Evolutionary conservation across 2,797 vertebrate species (phyloP).

Genomic region (Sebastes jordani): DNA sequence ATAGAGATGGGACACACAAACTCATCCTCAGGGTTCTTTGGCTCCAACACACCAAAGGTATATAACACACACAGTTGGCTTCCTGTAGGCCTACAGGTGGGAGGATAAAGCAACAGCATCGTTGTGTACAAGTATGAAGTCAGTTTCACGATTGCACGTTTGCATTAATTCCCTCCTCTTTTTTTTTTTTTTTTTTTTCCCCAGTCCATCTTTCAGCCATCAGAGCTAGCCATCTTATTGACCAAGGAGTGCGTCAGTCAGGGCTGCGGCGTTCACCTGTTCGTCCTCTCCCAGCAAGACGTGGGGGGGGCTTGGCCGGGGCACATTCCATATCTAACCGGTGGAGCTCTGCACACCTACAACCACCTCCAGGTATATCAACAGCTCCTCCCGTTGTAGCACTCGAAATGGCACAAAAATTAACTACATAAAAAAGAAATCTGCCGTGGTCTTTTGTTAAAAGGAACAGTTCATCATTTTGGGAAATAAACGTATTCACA

Average conservation of each 20-base stretch:
- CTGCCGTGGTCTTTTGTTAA: background rate
- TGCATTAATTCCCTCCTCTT: background rate
- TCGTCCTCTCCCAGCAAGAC: conserved; percentile 78
- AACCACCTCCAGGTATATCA: conserved; percentile 78
- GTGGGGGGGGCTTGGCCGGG: conserved; percentile 84
- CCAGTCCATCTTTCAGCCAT: conserved; percentile 83
- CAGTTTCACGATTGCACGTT: background rate
- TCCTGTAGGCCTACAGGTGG: background rate
- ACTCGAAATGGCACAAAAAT: background rate
- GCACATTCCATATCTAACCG: conserved; percentile 80
- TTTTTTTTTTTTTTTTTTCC: background rate
- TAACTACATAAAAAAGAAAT: background rate
- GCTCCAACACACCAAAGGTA: conserved; percentile 79
- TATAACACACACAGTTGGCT: background rate
- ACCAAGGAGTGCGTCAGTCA: conserved; percentile 79
- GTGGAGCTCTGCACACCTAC: conserved; percentile 79
- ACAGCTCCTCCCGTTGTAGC: rapidly evolving
- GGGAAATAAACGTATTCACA: background rate
- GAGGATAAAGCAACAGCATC: background rate
- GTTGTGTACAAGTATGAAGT: background rate
- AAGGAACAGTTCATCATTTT: background rate
- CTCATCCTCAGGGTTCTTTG: conserved; percentile 78
- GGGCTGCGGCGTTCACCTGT: conserved; percentile 83
- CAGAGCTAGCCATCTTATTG: conserved; percentile 73
- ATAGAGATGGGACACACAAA: conserved; percentile 59